Evolutionary conservation across 53 echinoderm and acorn worm species (phyloP), one percentile per base, ranked within the genome.

Genomic region (Glandiceps talaboti): DNA sequence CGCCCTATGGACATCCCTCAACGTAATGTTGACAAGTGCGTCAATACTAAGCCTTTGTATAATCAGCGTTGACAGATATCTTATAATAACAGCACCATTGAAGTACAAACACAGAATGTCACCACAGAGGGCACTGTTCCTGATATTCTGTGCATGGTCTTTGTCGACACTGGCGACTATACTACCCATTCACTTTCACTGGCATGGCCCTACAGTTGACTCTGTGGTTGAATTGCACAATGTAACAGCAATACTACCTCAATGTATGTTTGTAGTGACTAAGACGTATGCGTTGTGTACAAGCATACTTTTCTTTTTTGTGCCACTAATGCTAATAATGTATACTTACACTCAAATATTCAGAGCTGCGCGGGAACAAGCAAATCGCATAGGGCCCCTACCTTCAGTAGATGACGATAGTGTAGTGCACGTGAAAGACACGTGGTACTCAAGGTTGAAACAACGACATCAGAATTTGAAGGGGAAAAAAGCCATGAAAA

Each of bases 11-110:
- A 83, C 87, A 27, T 83, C 83, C 27, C 80, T 87, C 0, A 83
- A 87, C 30, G 83, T 87, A 32, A 79, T 87, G 26, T 87, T 79
- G 45, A 83, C 83, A 29, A 87, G 83, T 26, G 87, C 87, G 30
- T 87, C 87, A 14, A 80, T 83, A 27, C 72, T 83, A 14, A 87
- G 83, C 28, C 80, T 87, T 12, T 87, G 87, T 33, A 83, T 83
- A 1, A 75, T 87, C 28, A 87, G 83, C 30, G 80, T 83, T 14
- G 87, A 87, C 77, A 76, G 87, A 14, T 87, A 83, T 33, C 79
- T 87, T 25, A 83, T 83, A 0, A 87, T 87, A 12, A 80, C 83
- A 32, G 75, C 72, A 20, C 87, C 87, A 28, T 30, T 87, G 33
- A 83, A 80, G 28, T 87, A 87, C 73, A 79, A 83, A 64, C 45